Conservation (phyloP, 2,888 invertebrate species). For the Pachydiplax longipennis region DNA sequence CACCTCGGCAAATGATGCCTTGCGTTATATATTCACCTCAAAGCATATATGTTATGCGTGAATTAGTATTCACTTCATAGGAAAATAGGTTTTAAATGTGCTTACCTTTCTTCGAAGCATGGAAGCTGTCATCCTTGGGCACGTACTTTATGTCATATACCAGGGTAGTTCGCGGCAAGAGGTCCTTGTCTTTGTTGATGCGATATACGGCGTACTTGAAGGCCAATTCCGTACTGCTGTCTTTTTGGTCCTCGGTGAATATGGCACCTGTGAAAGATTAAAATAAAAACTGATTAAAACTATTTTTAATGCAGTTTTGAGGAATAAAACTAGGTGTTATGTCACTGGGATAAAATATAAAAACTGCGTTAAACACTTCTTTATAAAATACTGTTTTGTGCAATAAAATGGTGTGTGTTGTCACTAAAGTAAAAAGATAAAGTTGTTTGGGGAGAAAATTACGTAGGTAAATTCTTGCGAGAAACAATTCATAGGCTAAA, state of each 20-base stretch:
- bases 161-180: slow-evolving; percentile 76
- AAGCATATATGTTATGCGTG: too few relatives aligned
- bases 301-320: too few relatives aligned
- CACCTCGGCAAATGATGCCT: too few relatives aligned
- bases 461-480: too few relatives aligned
- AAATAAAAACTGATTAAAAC: neutral
- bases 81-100: neutral
- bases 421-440: too few relatives aligned
- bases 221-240: slow-evolving; percentile 75
- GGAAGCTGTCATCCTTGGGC: slow-evolving; percentile 77
- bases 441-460: too few relatives aligned
- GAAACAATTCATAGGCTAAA: too few relatives aligned
- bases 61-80: too few relatives aligned
- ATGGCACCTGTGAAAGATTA: slow-evolving; percentile 71
- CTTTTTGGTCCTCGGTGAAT: slow-evolving; percentile 75
- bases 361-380: neutral
- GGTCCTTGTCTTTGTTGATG: slow-evolving; percentile 75
- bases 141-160: slow-evolving; percentile 79
- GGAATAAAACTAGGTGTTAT: too few relatives aligned
- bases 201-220: slow-evolving; percentile 83
- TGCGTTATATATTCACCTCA: too few relatives aligned
- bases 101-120: slow-evolving; percentile 77
- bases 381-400: too few relatives aligned
- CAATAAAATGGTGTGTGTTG: too few relatives aligned
- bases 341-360: neutral